Percentiles rank a stretch among this genome's conserved stretches.
Conservation (phyloP, 1,140 invertebrate species). For the Carposina sasakii region DNA sequence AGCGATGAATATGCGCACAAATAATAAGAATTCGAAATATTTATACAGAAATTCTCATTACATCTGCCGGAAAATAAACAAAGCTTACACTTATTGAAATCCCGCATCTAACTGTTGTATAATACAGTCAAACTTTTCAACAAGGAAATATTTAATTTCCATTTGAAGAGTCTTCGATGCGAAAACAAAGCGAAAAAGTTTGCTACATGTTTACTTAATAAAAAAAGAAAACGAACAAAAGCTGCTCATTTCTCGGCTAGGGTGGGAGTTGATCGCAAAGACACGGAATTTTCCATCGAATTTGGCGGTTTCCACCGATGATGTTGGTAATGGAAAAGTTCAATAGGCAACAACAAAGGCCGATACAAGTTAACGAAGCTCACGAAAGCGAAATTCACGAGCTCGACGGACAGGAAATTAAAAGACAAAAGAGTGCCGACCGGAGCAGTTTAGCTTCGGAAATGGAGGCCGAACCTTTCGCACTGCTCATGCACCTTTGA, state of each 20-base stretch:
- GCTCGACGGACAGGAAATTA: conserved; percentile 65
- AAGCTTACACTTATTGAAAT: conserved; percentile 55
- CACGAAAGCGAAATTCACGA: conserved; percentile 66
- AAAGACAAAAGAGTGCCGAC: conserved; percentile 68
- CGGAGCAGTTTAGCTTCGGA: conserved; percentile 60
- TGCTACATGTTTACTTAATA: conserved; percentile 42
- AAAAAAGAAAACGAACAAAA: conserved; percentile 43
- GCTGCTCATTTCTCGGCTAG: conserved; percentile 34
- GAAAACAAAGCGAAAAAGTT: conserved; percentile 48
- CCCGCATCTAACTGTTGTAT: conserved; percentile 31
- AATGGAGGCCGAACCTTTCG: conserved; percentile 54
- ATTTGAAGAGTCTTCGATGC: conserved; percentile 33
- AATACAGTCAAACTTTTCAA: conserved; percentile 48
- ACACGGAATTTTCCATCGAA: conserved; percentile 58
- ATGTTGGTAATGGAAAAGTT: conserved; percentile 66
- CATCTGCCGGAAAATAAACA: conserved; percentile 23
- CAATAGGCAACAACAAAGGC: conserved; percentile 66
- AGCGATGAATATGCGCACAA: too few species aligned
- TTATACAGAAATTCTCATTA: neutral
- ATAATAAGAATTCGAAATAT: neutral
- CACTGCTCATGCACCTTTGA: conserved; percentile 25
- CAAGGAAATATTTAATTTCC: conserved; percentile 59
- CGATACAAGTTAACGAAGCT: conserved; percentile 67
- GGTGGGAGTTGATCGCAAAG: conserved; percentile 27
- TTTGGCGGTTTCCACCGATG: conserved; percentile 64